Base-by-base conservation (phyloP, 2,113 vertebrate genomes). In the Piprites chloris region DNA sequence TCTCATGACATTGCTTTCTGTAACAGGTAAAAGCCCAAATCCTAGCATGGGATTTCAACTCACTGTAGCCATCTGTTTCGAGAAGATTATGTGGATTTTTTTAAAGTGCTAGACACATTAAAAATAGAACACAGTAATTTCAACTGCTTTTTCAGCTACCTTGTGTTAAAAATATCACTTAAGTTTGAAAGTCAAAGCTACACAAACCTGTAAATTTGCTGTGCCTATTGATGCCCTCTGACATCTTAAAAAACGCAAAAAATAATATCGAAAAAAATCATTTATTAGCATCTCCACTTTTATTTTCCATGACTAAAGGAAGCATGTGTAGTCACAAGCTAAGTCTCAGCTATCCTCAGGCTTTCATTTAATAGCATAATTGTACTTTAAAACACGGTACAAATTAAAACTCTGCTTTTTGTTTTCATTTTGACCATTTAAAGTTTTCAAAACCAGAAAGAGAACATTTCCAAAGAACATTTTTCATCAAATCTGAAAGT, bases 31-130 rank as follows among this genome's bases (percentile, higher is more conserved):
- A 96, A 92, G 44, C 46, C 67, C 73, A 91, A 88, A 93, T 93
- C 95, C 81, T 67, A 55, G 75, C 0, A 2, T 23, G n/a, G 73
- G 96, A 91, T 96, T 97, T 97, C 90, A 95, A 95, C 84, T 90
- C 75, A 79, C 85, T 85, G 82, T 49, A 87, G 72, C 90, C 96
- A 97, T 97, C 96, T 97, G 96, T 37, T 94, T 93, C 89, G 91
- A 96, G 92, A 96, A 91, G 93, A 95, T 97, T 97, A 97, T 67
- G 74, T 85, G 90, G 93, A 86, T 91, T 96, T 63, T 86, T 93
- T 95, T 85, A 5, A 95, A 97, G 89, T 81, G 68, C 75, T 85
- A 90, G 93, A 79, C 82, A 81, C 46, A 89, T 94, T 84, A 96
- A 95, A 97, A 97, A 97, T 96, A 96, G 93, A 69, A 91, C 71